Evolutionary conservation across 2,797 vertebrate species (phyloP).

Genomic region (Etheostoma perlongum): DNA sequence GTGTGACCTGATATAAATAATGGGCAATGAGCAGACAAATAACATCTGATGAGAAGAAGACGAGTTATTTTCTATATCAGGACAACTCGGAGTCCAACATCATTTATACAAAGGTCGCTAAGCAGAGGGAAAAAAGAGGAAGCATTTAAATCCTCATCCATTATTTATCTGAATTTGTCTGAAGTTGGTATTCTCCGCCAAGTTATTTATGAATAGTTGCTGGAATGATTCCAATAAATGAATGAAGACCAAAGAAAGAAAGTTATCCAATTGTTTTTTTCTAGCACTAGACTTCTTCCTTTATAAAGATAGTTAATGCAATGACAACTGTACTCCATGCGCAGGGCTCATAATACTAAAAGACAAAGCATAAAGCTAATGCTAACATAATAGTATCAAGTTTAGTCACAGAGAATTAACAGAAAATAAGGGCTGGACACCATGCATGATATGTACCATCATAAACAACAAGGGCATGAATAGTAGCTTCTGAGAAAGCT

Average conservation of each 20-base stretch:
- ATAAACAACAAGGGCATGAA: not conserved
- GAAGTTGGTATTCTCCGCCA: constrained; percentile 1
- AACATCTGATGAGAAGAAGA: not conserved
- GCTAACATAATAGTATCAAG: not conserved
- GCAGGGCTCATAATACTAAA: not conserved
- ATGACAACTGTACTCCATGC: not conserved
- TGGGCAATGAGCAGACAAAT: not conserved
- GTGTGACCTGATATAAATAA: not conserved
- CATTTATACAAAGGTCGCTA: not conserved
- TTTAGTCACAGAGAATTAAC: not conserved
- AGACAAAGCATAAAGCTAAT: not conserved
- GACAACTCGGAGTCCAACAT: not conserved
- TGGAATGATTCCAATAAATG: not conserved
- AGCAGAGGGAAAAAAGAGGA: not conserved
- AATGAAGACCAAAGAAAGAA: not conserved
- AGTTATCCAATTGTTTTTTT: not conserved
- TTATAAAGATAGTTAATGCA: not conserved
- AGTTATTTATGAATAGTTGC: not conserved
- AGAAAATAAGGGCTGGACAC: not conserved
- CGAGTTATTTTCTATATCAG: not conserved
- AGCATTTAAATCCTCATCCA: constrained; percentile 13
- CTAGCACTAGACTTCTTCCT: not conserved
- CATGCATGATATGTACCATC: not conserved
- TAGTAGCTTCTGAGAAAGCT: not conserved
- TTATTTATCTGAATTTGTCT: constrained; percentile 38